These are phyloP conservation scores for Onychorhynchus coronatus DNA, from an alignment of 2,113 vertebrate species.

Conservation along the genomic window DNA sequence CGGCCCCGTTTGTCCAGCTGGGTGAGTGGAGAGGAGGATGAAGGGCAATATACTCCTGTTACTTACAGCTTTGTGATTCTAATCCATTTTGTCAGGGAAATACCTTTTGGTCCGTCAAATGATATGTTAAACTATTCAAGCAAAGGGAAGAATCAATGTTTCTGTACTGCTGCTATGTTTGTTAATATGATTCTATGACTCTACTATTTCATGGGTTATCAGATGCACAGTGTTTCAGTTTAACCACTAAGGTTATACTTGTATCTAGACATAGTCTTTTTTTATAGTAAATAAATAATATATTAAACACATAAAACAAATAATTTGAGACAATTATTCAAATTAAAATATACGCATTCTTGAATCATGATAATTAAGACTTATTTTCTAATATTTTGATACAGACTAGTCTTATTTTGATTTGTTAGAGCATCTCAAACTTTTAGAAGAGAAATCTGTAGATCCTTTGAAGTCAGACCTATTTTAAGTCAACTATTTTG, in stretches of 20 bases:
- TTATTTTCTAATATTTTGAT: background rate
- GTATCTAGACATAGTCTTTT: background rate
- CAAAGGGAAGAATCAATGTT: background rate
- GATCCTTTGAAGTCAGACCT: background rate
- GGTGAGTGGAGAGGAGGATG: background rate
- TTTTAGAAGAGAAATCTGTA: background rate
- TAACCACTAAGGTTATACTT: background rate
- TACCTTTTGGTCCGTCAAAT: background rate
- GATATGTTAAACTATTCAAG: background rate
- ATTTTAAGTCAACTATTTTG: background rate
- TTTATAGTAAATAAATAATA: background rate
- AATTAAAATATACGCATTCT: background rate
- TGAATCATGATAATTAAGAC: background rate
- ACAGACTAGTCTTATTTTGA: background rate
- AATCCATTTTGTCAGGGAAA: conserved; percentile 14
- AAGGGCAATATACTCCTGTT: background rate
- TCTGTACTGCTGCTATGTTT: background rate
- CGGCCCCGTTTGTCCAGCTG: background rate
- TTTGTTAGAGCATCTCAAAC: background rate
- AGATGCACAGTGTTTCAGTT: background rate
- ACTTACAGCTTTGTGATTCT: background rate
- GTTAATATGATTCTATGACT: background rate
- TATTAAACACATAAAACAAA: background rate
- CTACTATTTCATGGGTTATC: background rate
- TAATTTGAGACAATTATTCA: background rate